phyloP scores from a whole-genome alignment of 2,888 invertebrate genomes.

The Lamellibrachia columna region DNA sequence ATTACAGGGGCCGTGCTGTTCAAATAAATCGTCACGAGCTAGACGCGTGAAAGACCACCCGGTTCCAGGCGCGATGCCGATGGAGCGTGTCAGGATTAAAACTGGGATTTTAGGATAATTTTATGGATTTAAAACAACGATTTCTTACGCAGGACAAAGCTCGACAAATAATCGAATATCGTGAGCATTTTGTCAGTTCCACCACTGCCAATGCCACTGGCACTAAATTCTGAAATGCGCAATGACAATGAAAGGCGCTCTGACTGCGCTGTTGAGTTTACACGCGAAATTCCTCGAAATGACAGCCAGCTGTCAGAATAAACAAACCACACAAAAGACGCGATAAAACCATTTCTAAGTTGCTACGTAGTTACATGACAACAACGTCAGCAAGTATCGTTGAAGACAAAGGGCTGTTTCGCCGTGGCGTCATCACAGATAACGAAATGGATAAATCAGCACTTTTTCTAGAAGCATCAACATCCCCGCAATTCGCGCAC shows the following conservation, averaged over 20 bases:
- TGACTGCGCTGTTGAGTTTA: background rate
- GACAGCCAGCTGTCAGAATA: slow-evolving; percentile 13
- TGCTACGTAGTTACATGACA: slow-evolving; percentile 3
- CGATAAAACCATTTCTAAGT: background rate
- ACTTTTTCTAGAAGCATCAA: background rate
- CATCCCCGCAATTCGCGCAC: background rate
- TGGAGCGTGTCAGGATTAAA: background rate
- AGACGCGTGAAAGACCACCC: background rate
- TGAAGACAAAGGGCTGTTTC: slow-evolving; percentile 5
- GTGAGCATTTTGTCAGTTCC: background rate
- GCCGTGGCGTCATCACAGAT: background rate
- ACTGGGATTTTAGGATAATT: background rate
- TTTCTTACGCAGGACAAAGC: background rate
- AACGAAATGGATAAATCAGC: background rate
- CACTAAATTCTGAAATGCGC: background rate
- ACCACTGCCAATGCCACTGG: background rate
- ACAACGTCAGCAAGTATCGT: background rate
- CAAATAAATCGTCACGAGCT: background rate
- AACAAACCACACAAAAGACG: background rate
- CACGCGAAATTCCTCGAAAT: background rate
- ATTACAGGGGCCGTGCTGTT: background rate
- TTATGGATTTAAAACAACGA: background rate
- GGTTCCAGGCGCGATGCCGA: background rate
- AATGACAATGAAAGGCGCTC: background rate
- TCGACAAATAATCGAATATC: background rate